phyloP scores from a whole-genome alignment of 2,113 vertebrate genomes.

The Sinocyclocheilus grahami region DNA sequence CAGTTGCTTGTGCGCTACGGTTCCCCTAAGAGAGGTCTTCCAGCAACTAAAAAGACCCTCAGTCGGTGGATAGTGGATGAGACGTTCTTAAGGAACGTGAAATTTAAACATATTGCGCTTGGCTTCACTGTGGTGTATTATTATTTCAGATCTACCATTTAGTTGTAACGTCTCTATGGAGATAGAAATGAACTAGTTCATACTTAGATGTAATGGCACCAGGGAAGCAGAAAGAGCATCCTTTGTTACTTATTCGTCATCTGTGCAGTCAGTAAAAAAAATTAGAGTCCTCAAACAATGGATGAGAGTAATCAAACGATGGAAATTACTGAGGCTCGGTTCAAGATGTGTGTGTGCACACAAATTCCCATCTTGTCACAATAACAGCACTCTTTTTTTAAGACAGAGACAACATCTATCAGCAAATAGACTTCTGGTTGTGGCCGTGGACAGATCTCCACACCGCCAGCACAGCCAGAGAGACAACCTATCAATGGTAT shows the following conservation, averaged over 20 bases:
- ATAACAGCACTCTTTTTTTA: background rate
- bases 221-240: background rate
- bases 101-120: slow-evolving; percentile 11
- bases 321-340: background rate
- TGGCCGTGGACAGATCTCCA: slow-evolving; percentile 1
- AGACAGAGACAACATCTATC: slow-evolving; percentile 31
- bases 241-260: slow-evolving; percentile 12
- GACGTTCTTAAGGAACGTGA: background rate
- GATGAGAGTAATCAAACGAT: background rate
- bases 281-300: no score
- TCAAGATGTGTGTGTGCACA: slow-evolving; percentile 2
- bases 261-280: background rate
- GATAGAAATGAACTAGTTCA: slow-evolving; percentile 24
- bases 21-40: no score
- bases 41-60: no score
- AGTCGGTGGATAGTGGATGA: no score
- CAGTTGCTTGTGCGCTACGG: no score
- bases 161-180: slow-evolving; percentile 1
- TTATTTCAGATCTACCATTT: slow-evolving; percentile 20
- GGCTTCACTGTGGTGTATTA: slow-evolving; percentile 15
- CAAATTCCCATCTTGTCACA: slow-evolving; percentile 2
- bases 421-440: background rate
- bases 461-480: background rate
- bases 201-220: background rate
- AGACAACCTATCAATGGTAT: slow-evolving; percentile 49